Evolutionary conservation across 2,888 invertebrate genomes (phyloP).

Genomic region (Silvanus unidentatus): DNA sequence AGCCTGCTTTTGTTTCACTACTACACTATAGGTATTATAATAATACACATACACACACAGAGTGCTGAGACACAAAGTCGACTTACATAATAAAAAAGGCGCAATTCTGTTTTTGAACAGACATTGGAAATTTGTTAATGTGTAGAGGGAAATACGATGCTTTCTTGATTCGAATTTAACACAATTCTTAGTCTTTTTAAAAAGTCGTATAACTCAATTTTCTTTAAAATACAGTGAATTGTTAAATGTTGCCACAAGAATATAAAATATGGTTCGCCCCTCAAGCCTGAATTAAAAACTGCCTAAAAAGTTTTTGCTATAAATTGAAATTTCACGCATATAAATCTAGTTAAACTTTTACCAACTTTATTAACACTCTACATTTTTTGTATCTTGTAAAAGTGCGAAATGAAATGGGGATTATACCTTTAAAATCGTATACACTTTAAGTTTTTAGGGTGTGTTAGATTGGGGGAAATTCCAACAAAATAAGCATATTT

Average conservation of each 20-base stretch:
- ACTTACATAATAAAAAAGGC: too few species aligned
- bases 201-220: constrained; percentile 27
- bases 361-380: constrained; percentile 8
- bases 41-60: too few species aligned
- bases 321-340: constrained; percentile 31
- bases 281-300: background rate
- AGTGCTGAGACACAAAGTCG: too few species aligned
- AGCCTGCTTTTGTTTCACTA: constrained; percentile 21
- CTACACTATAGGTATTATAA: background rate
- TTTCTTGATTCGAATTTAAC: too few species aligned
- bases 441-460: too few species aligned
- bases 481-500: too few species aligned
- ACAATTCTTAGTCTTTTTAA: constrained; percentile 5
- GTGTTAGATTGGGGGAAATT: too few species aligned
- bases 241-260: constrained; percentile 28
- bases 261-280: constrained; percentile 32
- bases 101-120: too few species aligned
- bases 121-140: too few species aligned
- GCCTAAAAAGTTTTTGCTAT: constrained; percentile 28
- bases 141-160: too few species aligned
- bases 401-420: background rate
- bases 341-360: constrained; percentile 21
- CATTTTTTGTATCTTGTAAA: constrained; percentile 1
- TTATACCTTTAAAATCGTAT: background rate
- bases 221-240: constrained; percentile 29